A percentile compares a stretch with the other conserved stretches of the same genome.
Evolutionary conservation across 2,797 vertebrate species (phyloP).

Genomic region (Rhabdomys pumilio): DNA sequence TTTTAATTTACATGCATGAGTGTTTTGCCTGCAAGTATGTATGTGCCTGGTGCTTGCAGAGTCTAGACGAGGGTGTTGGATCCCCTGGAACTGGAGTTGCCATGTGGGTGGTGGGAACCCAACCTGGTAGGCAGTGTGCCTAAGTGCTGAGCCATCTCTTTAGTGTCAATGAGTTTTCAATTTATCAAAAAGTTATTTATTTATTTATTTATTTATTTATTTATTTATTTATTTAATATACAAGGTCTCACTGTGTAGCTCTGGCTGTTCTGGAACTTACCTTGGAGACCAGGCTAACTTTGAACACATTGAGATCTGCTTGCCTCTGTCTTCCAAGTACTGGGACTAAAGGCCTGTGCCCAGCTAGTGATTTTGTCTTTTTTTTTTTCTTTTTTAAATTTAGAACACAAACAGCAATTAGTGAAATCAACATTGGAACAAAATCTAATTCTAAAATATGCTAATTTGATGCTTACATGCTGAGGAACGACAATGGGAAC

Average conservation of each 20-base stretch:
- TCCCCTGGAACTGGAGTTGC: not conserved
- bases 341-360: not conserved
- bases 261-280: not conserved
- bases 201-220: not conserved
- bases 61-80: not conserved
- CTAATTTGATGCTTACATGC: not conserved
- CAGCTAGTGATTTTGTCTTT: not conserved
- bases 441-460: not conserved
- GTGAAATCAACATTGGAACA: not conserved
- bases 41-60: not conserved
- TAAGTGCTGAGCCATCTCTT: not conserved
- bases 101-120: not conserved
- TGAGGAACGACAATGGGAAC: not conserved
- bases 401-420: slow-evolving; percentile 19
- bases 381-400: not conserved
- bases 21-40: not conserved
- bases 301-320: not conserved
- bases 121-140: not conserved
- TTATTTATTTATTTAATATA: not conserved
- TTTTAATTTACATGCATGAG: not conserved
- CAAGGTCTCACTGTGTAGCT: not conserved
- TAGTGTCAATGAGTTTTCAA: not conserved
- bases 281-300: not conserved
- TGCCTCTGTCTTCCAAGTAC: not conserved
- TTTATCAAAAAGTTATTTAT: not conserved